Base-by-base conservation (phyloP, 1,140 invertebrate species). In the Cydia fagiglandana region DNA sequence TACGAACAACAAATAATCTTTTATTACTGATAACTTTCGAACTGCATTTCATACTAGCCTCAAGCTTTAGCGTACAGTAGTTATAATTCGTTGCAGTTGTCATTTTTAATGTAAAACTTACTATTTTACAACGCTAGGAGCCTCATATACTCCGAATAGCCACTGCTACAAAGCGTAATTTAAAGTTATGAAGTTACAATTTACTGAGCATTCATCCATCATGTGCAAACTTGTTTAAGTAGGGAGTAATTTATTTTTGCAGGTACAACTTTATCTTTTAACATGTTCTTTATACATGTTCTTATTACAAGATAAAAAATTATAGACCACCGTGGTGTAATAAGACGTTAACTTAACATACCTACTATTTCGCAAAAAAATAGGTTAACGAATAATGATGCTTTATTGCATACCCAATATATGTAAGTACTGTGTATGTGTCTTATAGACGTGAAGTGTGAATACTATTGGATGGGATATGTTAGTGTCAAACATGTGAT, bases 1-100 rank as follows among this genome's bases (percentile, higher is more conserved):
- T 77, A 17, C 76, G 41, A 30, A 50, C 41, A 75, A 75, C 66
- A 75, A 38, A 78, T 78, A 75, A 61, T 38, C 30, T 66, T 70
- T 70, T 70, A 70, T 70, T 41, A 17, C 66, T 41, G 28, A 41
- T 70, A 70, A 70, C 66, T 70, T 66, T 78, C 70, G 15, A 75
- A 74, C 66, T 50, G 38, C 53, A 7, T 75, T 10, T 2, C 76
- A 73, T 75, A 24, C 24, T 24, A 24, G 66, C 77, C 56, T 28
- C 4, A 78, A 74, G 77, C 53, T 20, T 38, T 30, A 41, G 15
- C 53, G 73, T 30, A 30, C 24, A 28, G 41, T 47, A 73, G 66
- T 41, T 41, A 30, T 56, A 64, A 61, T 30, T 61, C 61, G 74
- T 75, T 74, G 73, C 45, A 50, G 24, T 66, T 73, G 74, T 75